These are phyloP conservation scores for human (Homo sapiens) DNA, from an alignment of 2,113 vertebrate species.

Conservation along the genomic window DNA sequence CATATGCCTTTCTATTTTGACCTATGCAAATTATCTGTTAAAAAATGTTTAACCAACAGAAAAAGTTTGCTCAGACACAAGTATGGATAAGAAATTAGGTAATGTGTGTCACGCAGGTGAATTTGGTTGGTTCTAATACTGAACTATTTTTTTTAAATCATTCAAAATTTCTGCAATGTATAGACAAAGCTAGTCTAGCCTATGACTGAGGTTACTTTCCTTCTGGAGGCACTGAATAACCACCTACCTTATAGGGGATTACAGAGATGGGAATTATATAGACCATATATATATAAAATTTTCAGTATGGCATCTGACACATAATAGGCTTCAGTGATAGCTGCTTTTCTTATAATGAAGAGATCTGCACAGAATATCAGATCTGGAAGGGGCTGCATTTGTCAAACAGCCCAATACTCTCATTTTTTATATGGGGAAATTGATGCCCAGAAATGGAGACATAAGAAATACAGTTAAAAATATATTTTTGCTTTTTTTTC, in stretches of 20 bases:
- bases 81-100: background rate
- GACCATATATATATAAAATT: background rate
- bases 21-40: background rate
- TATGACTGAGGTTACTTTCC: conserved; percentile 8
- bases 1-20: background rate
- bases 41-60: background rate
- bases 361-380: background rate
- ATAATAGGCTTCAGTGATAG: background rate
- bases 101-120: conserved; percentile 9
- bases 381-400: background rate
- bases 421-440: background rate
- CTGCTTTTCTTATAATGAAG: background rate
- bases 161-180: background rate
- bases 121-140: background rate
- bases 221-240: background rate
- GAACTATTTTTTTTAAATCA: background rate
- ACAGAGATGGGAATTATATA: conserved; percentile 13
- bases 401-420: background rate
- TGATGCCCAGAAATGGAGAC: background rate
- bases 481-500: no score
- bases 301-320: background rate
- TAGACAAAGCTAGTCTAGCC: background rate
- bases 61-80: background rate
- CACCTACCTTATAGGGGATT: background rate
- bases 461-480: background rate